phyloP scores from a whole-genome alignment of 1,140 invertebrate genomes.

The Adelges cooleyi region DNA sequence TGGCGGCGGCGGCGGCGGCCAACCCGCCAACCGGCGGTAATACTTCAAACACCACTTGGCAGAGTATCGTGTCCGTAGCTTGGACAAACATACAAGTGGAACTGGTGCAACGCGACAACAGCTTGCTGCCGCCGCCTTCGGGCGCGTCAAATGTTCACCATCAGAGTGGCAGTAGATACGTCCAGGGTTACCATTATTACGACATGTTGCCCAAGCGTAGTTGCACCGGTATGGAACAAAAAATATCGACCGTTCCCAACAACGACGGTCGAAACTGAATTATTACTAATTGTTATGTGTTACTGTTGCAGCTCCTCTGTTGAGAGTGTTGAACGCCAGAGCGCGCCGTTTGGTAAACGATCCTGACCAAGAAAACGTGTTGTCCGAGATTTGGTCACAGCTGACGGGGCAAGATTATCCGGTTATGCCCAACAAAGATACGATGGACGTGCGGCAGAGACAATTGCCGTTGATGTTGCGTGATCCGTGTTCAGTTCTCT shows the following conservation, averaged over 20 bases:
- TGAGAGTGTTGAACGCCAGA: not conserved
- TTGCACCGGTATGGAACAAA: slow-evolving; percentile 18
- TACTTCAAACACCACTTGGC: slow-evolving; percentile 43
- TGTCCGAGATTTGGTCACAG: slow-evolving; percentile 47
- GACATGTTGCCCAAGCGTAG: slow-evolving; percentile 6
- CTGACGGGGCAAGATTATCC: slow-evolving; percentile 32
- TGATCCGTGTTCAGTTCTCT: slow-evolving; percentile 70
- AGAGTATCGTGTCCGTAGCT: slow-evolving; percentile 56
- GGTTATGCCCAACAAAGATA: no score
- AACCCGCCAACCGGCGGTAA: slow-evolving; percentile 33
- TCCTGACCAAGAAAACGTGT: no score
- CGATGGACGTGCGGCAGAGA: no score
- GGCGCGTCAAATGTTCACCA: slow-evolving; percentile 37
- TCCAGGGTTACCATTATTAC: not conserved
- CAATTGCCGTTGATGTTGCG: slow-evolving; percentile 57
- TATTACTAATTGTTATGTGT: not conserved
- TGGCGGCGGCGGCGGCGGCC: not conserved
- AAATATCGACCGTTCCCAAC: no score
- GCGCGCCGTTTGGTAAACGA: not conserved
- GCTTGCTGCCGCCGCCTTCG: slow-evolving; percentile 38
- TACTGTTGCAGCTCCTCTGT: not conserved
- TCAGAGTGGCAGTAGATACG: no score
- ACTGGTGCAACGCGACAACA: slow-evolving; percentile 73
- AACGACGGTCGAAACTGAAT: no score
- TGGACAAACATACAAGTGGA: slow-evolving; percentile 88